phyloP scores from a whole-genome alignment of 1,140 invertebrate species.

The Achroia grisella region DNA sequence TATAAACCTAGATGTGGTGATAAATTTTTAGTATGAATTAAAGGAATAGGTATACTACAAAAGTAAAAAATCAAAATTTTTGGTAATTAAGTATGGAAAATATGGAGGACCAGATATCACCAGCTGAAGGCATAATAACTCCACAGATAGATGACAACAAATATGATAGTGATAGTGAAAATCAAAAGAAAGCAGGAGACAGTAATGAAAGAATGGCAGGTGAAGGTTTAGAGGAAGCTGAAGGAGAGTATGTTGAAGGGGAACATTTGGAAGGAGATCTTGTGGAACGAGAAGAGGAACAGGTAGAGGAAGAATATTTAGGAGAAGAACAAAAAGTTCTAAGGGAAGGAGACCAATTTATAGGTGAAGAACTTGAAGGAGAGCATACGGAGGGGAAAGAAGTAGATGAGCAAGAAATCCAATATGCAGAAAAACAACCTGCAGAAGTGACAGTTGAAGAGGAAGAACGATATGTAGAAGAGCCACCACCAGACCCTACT shows the following conservation, averaged over 20 bases:
- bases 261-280: constrained; percentile 18
- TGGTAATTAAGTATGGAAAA: constrained; percentile 8
- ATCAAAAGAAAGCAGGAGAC: constrained; percentile 6
- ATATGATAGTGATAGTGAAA: constrained; percentile 12
- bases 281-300: constrained; percentile 14
- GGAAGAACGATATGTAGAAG: constrained; percentile 45
- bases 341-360: constrained; percentile 17
- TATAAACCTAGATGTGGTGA: constrained; percentile 40
- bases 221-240: constrained; percentile 6
- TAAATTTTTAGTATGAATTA: constrained; percentile 44
- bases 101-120: constrained; percentile 7
- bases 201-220: constrained; percentile 14
- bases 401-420: constrained; percentile 12
- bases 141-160: neutral
- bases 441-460: constrained; percentile 30
- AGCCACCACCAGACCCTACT: constrained; percentile 51
- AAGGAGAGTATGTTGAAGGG: constrained; percentile 15
- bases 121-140: constrained; percentile 5
- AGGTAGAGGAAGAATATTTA: constrained; percentile 17
- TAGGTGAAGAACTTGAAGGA: constrained; percentile 29
- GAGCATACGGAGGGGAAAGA: constrained; percentile 26
- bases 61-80: too few relatives aligned
- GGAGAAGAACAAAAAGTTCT: constrained; percentile 18
- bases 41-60: neutral
- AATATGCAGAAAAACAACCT: constrained; percentile 19